Conservation (phyloP, 2,888 invertebrate genomes). For the Mesorhabditis spiculigera region DNA sequence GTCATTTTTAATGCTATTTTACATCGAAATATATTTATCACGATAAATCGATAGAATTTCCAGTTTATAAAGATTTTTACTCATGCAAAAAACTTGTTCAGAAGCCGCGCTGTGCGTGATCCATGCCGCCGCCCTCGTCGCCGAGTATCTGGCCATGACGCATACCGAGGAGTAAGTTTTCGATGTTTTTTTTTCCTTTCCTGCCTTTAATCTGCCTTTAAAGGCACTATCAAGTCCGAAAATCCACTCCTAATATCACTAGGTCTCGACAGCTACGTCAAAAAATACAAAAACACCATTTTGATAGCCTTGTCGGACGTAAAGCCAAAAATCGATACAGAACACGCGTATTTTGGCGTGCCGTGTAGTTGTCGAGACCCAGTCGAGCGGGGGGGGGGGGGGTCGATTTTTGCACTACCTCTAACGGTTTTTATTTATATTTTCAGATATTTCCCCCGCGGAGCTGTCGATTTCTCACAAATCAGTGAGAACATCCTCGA, state of each 20-base stretch:
- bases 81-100: constrained; percentile 27
- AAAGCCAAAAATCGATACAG: no score
- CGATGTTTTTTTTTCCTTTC: no score
- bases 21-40: neutral
- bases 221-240: no score
- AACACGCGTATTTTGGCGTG: neutral
- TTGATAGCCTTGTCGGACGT: no score
- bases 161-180: neutral
- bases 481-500: constrained; percentile 76
- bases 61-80: neutral
- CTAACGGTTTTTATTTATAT: neutral
- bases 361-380: neutral
- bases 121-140: constrained; percentile 62
- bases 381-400: no score
- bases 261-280: no score
- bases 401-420: no score
- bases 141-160: constrained; percentile 28
- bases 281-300: no score
- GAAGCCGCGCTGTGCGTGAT: constrained; percentile 90
- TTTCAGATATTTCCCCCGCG: constrained; percentile 69
- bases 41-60: neutral
- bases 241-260: no score
- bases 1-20: neutral
- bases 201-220: no score
- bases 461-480: constrained; percentile 60